phyloP scores from a whole-genome alignment of 35 echinoderm and acorn worm species.

The Ptychodera flava region DNA sequence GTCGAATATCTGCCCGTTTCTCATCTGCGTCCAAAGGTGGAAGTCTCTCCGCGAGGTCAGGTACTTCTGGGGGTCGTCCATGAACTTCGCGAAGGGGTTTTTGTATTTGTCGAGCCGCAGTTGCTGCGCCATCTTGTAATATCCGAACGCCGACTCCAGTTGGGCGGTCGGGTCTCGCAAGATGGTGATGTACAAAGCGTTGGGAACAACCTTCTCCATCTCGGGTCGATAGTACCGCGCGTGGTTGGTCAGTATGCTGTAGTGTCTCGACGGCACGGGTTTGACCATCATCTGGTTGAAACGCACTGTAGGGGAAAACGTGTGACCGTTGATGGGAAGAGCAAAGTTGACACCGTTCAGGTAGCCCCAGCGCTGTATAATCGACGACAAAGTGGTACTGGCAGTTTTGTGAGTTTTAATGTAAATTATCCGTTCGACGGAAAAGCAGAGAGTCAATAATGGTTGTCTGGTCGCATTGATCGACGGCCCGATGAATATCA shows the following conservation, averaged over 20 bases:
- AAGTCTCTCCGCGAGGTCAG: neutral
- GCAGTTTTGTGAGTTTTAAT: constrained; percentile 85
- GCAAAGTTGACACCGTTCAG: constrained; percentile 40
- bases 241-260: constrained; percentile 54
- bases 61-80: constrained; percentile 5
- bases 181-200: constrained; percentile 62
- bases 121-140: constrained; percentile 41
- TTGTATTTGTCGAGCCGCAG: neutral
- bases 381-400: constrained; percentile 46
- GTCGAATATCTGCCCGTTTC: constrained; percentile 63
- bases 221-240: constrained; percentile 32
- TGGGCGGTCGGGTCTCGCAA: constrained; percentile 61
- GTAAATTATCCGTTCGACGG: constrained; percentile 30
- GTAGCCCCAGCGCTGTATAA: constrained; percentile 62
- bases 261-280: neutral
- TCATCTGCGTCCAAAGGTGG: constrained; percentile 5
- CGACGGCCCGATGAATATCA: neutral
- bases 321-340: constrained; percentile 10
- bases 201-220: constrained; percentile 36
- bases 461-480: neutral
- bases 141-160: constrained; percentile 65
- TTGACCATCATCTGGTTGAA: neutral
- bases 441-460: neutral
- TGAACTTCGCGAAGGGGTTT: constrained; percentile 27
- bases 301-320: neutral